Conservation (phyloP, 2,888 invertebrate species). For the Euclidia mi region DNA sequence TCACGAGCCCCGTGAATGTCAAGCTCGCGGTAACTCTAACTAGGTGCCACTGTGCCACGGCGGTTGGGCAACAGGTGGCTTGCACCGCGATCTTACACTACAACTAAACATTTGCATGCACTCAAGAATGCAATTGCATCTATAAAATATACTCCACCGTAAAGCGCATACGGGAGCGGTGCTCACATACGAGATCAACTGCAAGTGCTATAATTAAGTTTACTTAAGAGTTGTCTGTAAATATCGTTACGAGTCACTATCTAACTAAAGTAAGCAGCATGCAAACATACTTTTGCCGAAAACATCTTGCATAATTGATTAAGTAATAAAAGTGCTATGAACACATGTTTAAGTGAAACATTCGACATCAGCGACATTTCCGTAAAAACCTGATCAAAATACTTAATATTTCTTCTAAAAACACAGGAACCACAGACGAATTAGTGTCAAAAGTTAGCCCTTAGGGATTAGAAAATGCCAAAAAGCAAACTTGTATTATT, state of each 20-base stretch:
- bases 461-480: too few relatives aligned
- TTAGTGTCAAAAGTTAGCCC: too few relatives aligned
- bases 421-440: too few relatives aligned
- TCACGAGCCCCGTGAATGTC: conserved; percentile 87
- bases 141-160: conserved; percentile 27
- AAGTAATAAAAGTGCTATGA: too few relatives aligned
- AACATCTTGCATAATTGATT: too few relatives aligned
- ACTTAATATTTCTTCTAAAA: too few relatives aligned
- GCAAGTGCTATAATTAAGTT: background rate
- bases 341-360: too few relatives aligned
- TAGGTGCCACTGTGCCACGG: conserved; percentile 72
- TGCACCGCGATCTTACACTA: conserved; percentile 70
- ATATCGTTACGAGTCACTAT: background rate
- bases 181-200: background rate
- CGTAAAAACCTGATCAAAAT: too few relatives aligned
- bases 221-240: background rate
- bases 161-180: conserved; percentile 3
- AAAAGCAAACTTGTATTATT: too few relatives aligned
- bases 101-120: conserved; percentile 56
- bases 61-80: conserved; percentile 84
- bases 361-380: too few relatives aligned
- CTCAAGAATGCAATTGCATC: conserved; percentile 32
- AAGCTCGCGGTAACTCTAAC: conserved; percentile 84
- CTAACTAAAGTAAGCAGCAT: too few relatives aligned
- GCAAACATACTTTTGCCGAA: too few relatives aligned